These are phyloP conservation scores for Mythimna vitellina DNA, from an alignment of 2,888 invertebrate species.

Conservation along the genomic window DNA sequence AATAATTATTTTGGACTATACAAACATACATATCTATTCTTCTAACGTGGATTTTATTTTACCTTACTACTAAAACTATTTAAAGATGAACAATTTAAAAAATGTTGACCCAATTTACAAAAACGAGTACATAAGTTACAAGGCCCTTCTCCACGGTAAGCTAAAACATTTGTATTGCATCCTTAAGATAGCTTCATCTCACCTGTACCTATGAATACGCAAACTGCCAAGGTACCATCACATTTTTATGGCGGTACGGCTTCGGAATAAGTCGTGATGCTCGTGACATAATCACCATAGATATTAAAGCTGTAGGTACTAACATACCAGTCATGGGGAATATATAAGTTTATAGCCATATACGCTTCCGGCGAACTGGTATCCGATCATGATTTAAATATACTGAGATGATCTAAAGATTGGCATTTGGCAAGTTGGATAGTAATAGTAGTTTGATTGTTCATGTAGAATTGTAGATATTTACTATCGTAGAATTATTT, in stretches of 20 bases:
- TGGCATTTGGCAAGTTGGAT: conserved; percentile 1
- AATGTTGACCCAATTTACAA: not conserved
- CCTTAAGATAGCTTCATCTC: conserved; percentile 5
- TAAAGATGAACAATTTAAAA: not conserved
- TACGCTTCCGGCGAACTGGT: conserved; percentile 71
- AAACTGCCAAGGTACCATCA: conserved; percentile 46
- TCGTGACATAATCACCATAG: conserved; percentile 74
- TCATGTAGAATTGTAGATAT: not conserved
- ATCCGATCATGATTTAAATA: conserved; percentile 46
- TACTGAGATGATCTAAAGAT: conserved; percentile 27
- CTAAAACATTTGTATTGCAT: conserved; percentile 11
- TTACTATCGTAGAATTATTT: not conserved
- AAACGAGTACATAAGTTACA: not conserved
- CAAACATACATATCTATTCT: not conserved
- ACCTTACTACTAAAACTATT: no score
- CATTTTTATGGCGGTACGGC: conserved; percentile 69
- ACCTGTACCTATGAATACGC: conserved; percentile 39
- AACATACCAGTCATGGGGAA: conserved; percentile 62
- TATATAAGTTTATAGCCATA: conserved; percentile 75
- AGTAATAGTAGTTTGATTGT: not conserved
- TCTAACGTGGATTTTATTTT: not conserved
- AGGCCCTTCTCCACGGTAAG: not conserved
- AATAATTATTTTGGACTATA: not conserved
- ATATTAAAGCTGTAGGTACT: conserved; percentile 67
- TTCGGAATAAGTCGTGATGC: conserved; percentile 71